phyloP scores from a whole-genome alignment of 2,888 invertebrate genomes.

The Mimas tiliae region DNA sequence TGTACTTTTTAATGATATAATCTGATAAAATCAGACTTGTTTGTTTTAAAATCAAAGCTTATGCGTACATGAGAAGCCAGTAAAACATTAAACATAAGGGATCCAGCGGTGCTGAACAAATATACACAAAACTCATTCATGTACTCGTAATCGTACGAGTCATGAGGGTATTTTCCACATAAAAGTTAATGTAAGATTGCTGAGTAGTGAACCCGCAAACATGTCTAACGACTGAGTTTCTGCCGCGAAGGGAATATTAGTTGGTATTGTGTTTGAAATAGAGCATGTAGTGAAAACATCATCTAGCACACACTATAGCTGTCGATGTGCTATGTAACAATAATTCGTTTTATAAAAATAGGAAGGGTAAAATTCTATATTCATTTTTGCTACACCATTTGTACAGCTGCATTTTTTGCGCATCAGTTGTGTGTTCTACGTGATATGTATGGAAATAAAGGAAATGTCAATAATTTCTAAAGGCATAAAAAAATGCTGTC shows the following conservation, averaged over 20 bases:
- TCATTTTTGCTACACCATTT: slow-evolving; percentile 28
- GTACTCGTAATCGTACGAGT: slow-evolving; percentile 40
- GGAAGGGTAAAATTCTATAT: background rate
- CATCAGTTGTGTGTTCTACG: background rate
- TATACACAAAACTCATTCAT: slow-evolving; percentile 31
- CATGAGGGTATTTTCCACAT: slow-evolving; percentile 47
- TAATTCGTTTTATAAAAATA: background rate
- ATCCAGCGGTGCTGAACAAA: slow-evolving; percentile 35
- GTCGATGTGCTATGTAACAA: slow-evolving; percentile 3
- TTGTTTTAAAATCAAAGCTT: background rate
- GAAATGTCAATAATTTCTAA: slow-evolving; percentile 27
- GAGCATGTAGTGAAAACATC: slow-evolving; percentile 39
- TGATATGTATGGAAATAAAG: slow-evolving; percentile 8
- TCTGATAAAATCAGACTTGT: background rate
- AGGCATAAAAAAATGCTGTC: background rate
- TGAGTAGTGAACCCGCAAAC: slow-evolving; percentile 42
- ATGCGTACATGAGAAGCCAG: background rate
- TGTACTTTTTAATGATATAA: background rate
- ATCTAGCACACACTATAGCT: background rate
- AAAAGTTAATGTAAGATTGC: slow-evolving; percentile 55
- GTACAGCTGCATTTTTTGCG: slow-evolving; percentile 27
- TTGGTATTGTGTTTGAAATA: slow-evolving; percentile 34
- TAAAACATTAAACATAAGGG: slow-evolving; percentile 33
- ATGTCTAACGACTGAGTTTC: slow-evolving; percentile 45
- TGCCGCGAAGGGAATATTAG: slow-evolving; percentile 42